Conservation (phyloP, 2,113 vertebrate genomes). For the Toxostoma redivivum region DNA sequence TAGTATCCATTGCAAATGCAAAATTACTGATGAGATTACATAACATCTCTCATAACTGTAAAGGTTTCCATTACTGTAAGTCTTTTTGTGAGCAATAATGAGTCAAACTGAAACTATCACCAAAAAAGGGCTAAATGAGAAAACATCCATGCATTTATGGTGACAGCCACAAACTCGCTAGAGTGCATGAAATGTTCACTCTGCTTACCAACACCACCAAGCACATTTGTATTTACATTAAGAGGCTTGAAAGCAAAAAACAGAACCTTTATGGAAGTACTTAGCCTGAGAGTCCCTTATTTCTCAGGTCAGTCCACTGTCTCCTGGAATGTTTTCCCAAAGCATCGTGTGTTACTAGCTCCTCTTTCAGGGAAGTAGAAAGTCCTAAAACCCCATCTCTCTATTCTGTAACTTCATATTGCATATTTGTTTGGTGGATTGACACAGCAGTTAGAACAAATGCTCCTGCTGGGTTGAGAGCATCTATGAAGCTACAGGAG, state of each 20-base stretch:
- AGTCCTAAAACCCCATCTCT: background rate
- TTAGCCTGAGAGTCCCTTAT: background rate
- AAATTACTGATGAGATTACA: background rate
- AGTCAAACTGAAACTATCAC: background rate
- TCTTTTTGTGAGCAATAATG: background rate
- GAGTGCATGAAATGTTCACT: background rate
- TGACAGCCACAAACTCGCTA: background rate
- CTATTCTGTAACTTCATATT: background rate
- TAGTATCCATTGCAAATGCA: background rate
- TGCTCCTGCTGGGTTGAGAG: background rate
- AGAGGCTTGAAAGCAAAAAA: background rate
- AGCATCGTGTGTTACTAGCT: background rate
- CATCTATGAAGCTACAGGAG: background rate
- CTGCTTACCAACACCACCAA: background rate
- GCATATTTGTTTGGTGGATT: background rate
- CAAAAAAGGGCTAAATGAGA: background rate
- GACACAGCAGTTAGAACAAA: background rate
- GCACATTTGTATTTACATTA: background rate
- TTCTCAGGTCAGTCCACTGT: background rate
- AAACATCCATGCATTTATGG: background rate
- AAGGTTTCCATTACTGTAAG: background rate
- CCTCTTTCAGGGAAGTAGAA: background rate
- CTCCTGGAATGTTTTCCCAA: background rate
- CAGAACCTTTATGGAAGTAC: background rate
- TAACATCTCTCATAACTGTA: background rate